Percentiles rank a stretch among this genome's conserved stretches.
phyloP scores from a whole-genome alignment of 2,888 invertebrate genomes.

The Dasysyrphus albostriatus region DNA sequence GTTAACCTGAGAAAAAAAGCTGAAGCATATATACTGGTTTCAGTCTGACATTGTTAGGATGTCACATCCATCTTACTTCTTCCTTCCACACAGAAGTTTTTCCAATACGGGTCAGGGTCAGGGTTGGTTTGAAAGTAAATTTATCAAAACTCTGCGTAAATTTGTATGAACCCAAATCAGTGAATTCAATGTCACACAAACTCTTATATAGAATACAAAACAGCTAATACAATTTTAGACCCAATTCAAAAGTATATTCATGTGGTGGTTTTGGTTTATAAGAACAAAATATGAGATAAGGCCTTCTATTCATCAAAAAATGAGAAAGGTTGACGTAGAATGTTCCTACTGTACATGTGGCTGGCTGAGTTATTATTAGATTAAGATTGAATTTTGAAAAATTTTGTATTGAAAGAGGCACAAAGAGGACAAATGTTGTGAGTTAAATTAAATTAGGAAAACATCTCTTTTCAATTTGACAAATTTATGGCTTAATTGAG shows the following conservation, averaged over 20 bases:
- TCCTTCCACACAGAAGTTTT: background rate
- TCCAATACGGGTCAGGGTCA: background rate
- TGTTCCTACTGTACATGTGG: background rate
- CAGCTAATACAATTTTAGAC: background rate
- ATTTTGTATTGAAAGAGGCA: background rate
- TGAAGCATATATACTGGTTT: background rate
- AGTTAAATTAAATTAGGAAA: background rate
- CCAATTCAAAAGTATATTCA: background rate
- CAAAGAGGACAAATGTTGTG: background rate
- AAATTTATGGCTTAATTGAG: background rate
- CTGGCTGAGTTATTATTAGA: too few species aligned
- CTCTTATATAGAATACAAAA: background rate
- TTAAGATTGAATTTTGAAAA: background rate
- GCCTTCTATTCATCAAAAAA: background rate
- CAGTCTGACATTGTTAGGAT: background rate
- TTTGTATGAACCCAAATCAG: background rate
- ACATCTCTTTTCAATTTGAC: background rate
- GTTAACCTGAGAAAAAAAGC: background rate
- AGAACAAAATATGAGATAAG: slow-evolving; percentile 2
- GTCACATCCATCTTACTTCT: slow-evolving; percentile 14
- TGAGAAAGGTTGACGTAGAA: background rate
- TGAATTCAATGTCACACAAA: slow-evolving; percentile 1
- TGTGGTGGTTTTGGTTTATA: background rate
- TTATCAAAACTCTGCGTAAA: background rate
- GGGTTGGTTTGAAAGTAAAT: slow-evolving; percentile 14